Evolutionary conservation across 2,797 vertebrate species (phyloP), one percentile per base, ranked within the genome.

Genomic region (Vespertilio murinus): DNA sequence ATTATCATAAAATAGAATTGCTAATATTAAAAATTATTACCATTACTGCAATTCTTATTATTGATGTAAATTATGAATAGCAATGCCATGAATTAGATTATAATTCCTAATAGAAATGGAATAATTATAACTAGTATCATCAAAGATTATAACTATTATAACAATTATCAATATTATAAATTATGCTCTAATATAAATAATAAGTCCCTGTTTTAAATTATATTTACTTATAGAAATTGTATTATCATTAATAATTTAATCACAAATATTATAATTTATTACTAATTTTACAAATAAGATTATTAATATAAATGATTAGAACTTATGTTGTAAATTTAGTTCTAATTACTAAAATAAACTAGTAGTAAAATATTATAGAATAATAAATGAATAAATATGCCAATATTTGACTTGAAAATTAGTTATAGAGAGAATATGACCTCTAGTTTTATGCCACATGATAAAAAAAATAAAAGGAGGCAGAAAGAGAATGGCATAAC

Each of bases 341-440:
- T 78, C n/a, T 69, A 79, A 83, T 93, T 80, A 69, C 73, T 69
- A 70, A 73, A 89, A 71, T 45, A 95, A 96, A 69, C 42, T 75
- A 79, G 87, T 85, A 80, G 10, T 90, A 69, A 88, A 88, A 78
- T 6, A 64, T 52, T 70, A 13, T 87, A 93, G 92, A 85, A 78
- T 84, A 35, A 67, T 67, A 67, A 65, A 64, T 33, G 61, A 33
- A 65, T 65, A 65, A 65, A 65, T n/a, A 33, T 8, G 20, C 64
- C 28, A 38, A 49, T 91, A 28, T 69, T 88, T 95, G 38, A 93
- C 79, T 87, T 96, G 67, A 95, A 92, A 20, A 81, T 91, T 71
- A 85, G 70, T 13, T 81, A 86, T 33, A 80, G 5, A 86, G 13
- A 45, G 38, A 96, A 93, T 92, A 89, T 81, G 52, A 30, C 38